A percentile compares a stretch with the other conserved stretches of the same genome.
phyloP scores from a whole-genome alignment of 2,113 vertebrate genomes.

The Oryzias woworae region DNA sequence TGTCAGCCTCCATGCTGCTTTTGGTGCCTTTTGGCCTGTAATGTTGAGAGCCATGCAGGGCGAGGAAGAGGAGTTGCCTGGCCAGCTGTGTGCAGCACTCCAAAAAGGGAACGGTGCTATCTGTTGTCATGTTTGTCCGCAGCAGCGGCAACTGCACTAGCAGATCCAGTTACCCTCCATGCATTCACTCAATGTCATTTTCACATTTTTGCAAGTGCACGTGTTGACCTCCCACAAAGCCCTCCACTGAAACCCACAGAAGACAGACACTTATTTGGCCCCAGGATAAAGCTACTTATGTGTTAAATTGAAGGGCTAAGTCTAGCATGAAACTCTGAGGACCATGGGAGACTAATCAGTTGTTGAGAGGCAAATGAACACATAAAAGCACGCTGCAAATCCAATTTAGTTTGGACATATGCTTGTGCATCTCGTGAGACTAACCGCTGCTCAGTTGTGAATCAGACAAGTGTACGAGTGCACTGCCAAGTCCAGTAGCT shows the following conservation, averaged over 20 bases:
- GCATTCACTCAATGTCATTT: conserved; percentile 57
- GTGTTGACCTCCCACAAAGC: conserved; percentile 24
- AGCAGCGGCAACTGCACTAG: conserved; percentile 35
- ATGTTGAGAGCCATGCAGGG: conserved; percentile 23
- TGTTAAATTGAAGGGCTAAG: conserved; percentile 73
- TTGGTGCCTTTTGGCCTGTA: conserved; percentile 27
- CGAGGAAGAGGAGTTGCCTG: conserved; percentile 29
- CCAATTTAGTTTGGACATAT: conserved; percentile 51
- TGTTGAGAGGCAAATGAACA: conserved; percentile 62
- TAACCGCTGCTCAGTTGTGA: conserved; percentile 35
- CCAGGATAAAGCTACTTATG: conserved; percentile 68
- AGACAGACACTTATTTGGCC: conserved; percentile 73
- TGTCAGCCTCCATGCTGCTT: conserved; percentile 24
- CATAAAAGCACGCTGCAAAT: conserved; percentile 52
- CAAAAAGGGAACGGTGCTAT: conserved; percentile 23
- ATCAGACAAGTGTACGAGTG: conserved; percentile 25
- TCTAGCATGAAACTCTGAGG: conserved; percentile 70
- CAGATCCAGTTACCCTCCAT: conserved; percentile 37
- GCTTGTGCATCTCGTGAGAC: conserved; percentile 18
- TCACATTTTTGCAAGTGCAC: conserved; percentile 54
- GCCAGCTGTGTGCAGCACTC: conserved; percentile 28
- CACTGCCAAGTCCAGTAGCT: conserved; percentile 18
- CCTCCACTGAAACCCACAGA: conserved; percentile 57
- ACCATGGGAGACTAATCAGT: conserved; percentile 71
- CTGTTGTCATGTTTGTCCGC: conserved; percentile 44